Conservation (phyloP, 2,797 vertebrate genomes). For the Coccyzus lansbergi region DNA sequence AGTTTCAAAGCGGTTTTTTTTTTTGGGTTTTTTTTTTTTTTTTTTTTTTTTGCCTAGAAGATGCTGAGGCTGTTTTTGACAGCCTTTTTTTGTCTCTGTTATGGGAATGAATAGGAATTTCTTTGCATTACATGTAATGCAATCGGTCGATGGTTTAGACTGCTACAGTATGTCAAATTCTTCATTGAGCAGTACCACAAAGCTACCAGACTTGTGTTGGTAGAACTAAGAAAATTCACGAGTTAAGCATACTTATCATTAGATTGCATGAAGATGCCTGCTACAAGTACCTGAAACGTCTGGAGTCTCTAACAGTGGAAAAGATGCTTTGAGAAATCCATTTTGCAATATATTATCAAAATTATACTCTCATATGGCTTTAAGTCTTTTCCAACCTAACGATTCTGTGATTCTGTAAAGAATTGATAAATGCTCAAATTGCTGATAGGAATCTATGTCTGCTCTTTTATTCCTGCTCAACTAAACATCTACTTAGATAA, state of each 20-base stretch:
- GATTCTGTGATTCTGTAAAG: background rate
- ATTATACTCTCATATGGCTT: background rate
- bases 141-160: background rate
- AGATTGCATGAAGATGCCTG: background rate
- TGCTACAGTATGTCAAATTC: background rate
- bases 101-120: background rate
- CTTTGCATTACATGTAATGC: background rate
- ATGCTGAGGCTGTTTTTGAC: background rate
- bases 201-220: background rate
- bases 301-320: background rate
- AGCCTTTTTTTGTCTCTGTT: background rate
- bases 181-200: background rate
- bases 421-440: slow-evolving; percentile 37
- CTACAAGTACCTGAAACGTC: background rate
- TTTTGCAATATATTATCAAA: background rate
- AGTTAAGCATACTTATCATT: background rate
- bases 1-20: background rate
- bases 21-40: background rate
- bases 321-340: background rate
- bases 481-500: background rate
- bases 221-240: background rate
- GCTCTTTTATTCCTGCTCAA: background rate
- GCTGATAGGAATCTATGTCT: background rate
- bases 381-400: background rate
- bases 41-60: background rate